Base-by-base conservation (phyloP, 2,888 invertebrate species). In the Pimpla rufipes region DNA sequence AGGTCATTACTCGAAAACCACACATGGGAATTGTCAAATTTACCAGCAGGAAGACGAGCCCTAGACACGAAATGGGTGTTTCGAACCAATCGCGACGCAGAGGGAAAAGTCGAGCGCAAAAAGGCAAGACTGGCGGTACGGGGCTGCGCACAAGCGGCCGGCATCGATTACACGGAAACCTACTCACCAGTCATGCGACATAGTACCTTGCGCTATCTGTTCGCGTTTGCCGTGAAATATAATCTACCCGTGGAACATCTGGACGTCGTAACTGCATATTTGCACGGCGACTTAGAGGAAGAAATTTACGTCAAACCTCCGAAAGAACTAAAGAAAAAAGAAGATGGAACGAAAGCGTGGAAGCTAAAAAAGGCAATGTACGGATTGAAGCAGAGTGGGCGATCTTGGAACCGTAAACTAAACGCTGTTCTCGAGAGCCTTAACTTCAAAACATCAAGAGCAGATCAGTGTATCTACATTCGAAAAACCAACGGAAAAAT, bases 111-210 rank as follows among this genome's bases (percentile, higher is more conserved):
- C 18, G 68, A 67, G 16, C 62, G 71, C 35, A 82, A 84, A 68
- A 89, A 88, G 73, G 87, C 89, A 35, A 64, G 88, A 16, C 52
- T 86, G 13, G 59, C 37, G n/a, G 59, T 59, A 16, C n/a, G 59
- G 11, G 59, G 37, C 23, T 59, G 59, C 37, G 29, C 2, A 3
- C 59, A 59, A 13, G 21, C 23, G n/a, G 59, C 23, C n/a, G 90
- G 88, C 75, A 76, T 90, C n/a, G 89, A 90, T 64, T 90, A 88
- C 74, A 68, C 87, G 6, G 88, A 89, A 73, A 88, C 88, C 2
- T 90, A 87, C 85, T 83, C 88, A 7, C 89, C 90, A 3, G 88
- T 90, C 1, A 84, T 88, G 16, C 59, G 86, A 42, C 81, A 85
- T 59, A 82, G 66, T 11, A 85, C 88, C 0, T 82, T 90, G 11